Percentiles rank a stretch among this genome's conserved stretches.
phyloP scores from a whole-genome alignment of 1,140 invertebrate genomes.

The Panagrolaimus sp. region DNA sequence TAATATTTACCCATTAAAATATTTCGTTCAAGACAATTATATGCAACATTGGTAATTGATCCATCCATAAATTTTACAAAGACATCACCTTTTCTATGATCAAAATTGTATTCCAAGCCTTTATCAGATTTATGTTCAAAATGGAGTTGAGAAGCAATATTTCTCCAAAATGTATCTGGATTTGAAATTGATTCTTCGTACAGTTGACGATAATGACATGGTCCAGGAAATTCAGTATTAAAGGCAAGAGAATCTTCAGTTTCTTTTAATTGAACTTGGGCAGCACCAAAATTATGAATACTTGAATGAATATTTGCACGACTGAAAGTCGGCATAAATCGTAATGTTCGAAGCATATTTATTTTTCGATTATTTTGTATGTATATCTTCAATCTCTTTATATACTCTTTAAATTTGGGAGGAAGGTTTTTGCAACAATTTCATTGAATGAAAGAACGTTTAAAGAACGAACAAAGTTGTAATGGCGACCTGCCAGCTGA shows the following conservation, averaged over 20 bases:
- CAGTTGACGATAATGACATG: slow-evolving; percentile 36
- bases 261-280: not conserved
- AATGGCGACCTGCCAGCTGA: too few relatives aligned
- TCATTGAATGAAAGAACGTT: too few relatives aligned
- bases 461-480: too few relatives aligned
- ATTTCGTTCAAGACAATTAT: slow-evolving; percentile 85
- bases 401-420: too few relatives aligned
- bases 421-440: too few relatives aligned
- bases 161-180: slow-evolving; percentile 42
- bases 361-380: not conserved
- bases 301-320: slow-evolving; percentile 8
- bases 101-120: slow-evolving; percentile 75
- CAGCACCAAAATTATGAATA: not conserved
- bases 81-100: slow-evolving; percentile 78
- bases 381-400: too few relatives aligned
- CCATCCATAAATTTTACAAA: slow-evolving; percentile 89
- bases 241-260: not conserved
- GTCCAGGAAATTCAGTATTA: not conserved
- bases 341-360: slow-evolving; percentile 1
- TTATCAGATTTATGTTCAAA: slow-evolving; percentile 37
- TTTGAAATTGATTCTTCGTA: slow-evolving; percentile 41
- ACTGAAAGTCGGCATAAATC: not conserved
- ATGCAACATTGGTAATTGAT: slow-evolving; percentile 86
- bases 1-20: slow-evolving; percentile 67
- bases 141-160: slow-evolving; percentile 24